These are phyloP conservation scores for Siphlonurus alternatus DNA, from an alignment of 2,888 invertebrate genomes.

Conservation along the genomic window DNA sequence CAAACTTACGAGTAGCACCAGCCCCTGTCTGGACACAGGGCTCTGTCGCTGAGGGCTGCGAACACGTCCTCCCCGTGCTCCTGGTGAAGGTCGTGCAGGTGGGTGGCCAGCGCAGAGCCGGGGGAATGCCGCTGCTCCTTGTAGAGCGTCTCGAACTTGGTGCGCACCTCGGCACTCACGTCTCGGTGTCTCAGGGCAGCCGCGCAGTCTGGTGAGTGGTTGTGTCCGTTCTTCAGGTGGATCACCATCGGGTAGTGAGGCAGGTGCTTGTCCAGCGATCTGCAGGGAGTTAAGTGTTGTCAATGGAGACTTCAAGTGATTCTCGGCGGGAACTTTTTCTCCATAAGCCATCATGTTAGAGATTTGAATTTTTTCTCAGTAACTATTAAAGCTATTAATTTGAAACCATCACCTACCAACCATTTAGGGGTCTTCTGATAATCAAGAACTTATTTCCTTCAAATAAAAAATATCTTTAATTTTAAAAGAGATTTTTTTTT, in stretches of 20 bases:
- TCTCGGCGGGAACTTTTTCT: no score
- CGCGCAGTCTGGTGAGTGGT: not conserved
- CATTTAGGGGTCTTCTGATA: no score
- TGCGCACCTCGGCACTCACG: not conserved
- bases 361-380: no score
- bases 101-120: not conserved
- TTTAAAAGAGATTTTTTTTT: no score
- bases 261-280: not conserved
- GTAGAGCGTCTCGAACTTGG: not conserved
- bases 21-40: not conserved
- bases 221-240: not conserved
- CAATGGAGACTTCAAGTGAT: no score
- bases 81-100: not conserved
- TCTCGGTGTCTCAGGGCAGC: not conserved
- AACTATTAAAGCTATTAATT: no score
- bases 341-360: no score
- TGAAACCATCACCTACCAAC: no score
- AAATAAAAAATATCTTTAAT: no score
- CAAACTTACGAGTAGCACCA: not conserved
- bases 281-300: no score
- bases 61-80: not conserved
- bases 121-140: not conserved
- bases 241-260: not conserved
- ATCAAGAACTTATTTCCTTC: no score
- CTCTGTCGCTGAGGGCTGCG: not conserved